Conservation (phyloP, 2,113 vertebrate species). For the Platichthys stellatus region DNA sequence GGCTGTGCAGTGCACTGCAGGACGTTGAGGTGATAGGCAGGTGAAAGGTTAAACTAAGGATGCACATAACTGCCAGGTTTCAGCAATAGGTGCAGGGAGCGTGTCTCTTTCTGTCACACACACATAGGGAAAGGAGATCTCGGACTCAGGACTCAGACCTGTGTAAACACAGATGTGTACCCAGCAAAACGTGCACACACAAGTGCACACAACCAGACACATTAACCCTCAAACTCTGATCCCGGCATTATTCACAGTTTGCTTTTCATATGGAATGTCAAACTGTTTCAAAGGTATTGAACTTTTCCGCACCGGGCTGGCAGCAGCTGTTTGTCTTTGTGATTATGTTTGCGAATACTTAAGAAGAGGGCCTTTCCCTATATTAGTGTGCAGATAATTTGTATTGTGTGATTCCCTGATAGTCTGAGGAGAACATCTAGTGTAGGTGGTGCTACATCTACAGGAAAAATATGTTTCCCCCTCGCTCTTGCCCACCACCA, state of each 20-base stretch:
- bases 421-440: constrained; percentile 14
- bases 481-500: constrained; percentile 22
- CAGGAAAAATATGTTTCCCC: constrained; percentile 17
- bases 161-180: constrained; percentile 41
- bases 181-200: constrained; percentile 1
- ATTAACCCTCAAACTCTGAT: constrained; percentile 24
- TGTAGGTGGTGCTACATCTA: not conserved
- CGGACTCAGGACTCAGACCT: constrained; percentile 22
- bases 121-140: constrained; percentile 12
- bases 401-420: constrained; percentile 26
- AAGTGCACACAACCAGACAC: constrained; percentile 24
- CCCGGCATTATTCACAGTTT: constrained; percentile 27
- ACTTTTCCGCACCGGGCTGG: constrained; percentile 24
- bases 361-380: constrained; percentile 1
- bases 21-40: constrained; percentile 14
- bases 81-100: constrained; percentile 19
- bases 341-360: constrained; percentile 49
- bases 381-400: constrained; percentile 22
- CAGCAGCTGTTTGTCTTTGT: constrained; percentile 40
- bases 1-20: constrained; percentile 34
- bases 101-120: constrained; percentile 9
- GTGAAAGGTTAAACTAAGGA: constrained; percentile 63
- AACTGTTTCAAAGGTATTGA: constrained; percentile 29
- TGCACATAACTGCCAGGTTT: constrained; percentile 34
- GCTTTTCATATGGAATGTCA: constrained; percentile 39